A percentile compares a stretch with the other conserved stretches of the same genome.
Conservation (phyloP, 2,797 vertebrate genomes). For the Nannoperca obscura region DNA sequence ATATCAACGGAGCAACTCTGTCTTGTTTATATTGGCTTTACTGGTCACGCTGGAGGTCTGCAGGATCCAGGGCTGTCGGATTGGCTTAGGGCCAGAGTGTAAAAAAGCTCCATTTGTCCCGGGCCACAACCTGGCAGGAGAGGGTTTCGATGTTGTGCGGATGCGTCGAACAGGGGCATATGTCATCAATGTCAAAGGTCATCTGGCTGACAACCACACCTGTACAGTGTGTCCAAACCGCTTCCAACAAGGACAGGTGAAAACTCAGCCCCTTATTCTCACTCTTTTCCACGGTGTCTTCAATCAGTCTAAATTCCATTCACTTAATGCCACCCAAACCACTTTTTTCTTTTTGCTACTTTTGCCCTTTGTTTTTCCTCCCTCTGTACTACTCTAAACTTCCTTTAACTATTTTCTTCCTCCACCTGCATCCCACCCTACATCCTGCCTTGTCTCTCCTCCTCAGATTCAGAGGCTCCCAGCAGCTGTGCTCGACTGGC, state of each 20-base stretch:
- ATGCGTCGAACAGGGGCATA: constrained; percentile 87
- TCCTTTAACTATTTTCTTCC: constrained; percentile 6
- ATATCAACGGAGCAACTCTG: constrained; percentile 12
- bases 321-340: background rate
- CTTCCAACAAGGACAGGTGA: constrained; percentile 81
- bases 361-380: background rate
- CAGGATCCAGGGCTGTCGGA: constrained; percentile 63
- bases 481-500: constrained; percentile 84
- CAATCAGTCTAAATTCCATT: background rate
- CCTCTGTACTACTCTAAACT: background rate
- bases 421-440: background rate
- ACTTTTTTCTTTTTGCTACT: background rate
- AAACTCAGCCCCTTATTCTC: background rate
- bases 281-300: background rate
- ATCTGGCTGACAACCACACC: constrained; percentile 75
- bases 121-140: constrained; percentile 87
- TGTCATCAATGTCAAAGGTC: constrained; percentile 84
- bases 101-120: constrained; percentile 84
- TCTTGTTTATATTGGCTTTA: constrained; percentile 52
- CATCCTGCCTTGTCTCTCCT: constrained; percentile 29
- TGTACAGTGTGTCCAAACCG: constrained; percentile 85
- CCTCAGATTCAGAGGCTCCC: constrained; percentile 83
- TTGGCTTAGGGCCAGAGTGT: constrained; percentile 81
- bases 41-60: constrained; percentile 43
- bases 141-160: constrained; percentile 90